Conservation (phyloP, 1,140 invertebrate genomes). For the Apocrypta bakeri region DNA sequence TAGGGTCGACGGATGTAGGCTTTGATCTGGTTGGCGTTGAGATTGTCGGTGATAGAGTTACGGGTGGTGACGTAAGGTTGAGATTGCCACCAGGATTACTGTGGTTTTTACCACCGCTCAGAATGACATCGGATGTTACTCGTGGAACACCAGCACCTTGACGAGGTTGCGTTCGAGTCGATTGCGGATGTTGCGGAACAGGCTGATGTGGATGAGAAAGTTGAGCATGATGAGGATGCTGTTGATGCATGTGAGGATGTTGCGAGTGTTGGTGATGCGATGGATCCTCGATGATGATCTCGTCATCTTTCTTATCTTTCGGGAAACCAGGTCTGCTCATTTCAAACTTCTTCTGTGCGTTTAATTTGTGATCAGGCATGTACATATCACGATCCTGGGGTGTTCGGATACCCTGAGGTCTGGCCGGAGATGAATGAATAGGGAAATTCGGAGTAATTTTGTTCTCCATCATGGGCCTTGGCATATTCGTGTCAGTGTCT, state of each 20-base stretch:
- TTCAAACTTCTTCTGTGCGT: constrained; percentile 45
- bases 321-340: constrained; percentile 54
- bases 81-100: constrained; percentile 1
- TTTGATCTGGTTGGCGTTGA: constrained; percentile 16
- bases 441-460: constrained; percentile 44
- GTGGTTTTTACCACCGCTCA: constrained; percentile 52
- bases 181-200: constrained; percentile 21
- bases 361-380: constrained; percentile 3
- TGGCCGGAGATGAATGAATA: background rate
- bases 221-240: constrained; percentile 56
- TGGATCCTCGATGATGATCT: constrained; percentile 62
- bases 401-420: background rate
- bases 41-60: background rate
- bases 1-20: background rate
- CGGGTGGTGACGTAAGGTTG: background rate
- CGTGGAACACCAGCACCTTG: background rate
- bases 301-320: constrained; percentile 55
- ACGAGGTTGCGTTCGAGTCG: background rate
- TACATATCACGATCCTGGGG: constrained; percentile 39
- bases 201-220: constrained; percentile 54
- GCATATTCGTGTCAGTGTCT: constrained; percentile 55
- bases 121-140: constrained; percentile 32
- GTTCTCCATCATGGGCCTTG: constrained; percentile 30
- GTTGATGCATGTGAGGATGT: constrained; percentile 59
- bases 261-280: constrained; percentile 59